Percentiles rank a stretch among this genome's conserved stretches.
phyloP scores from a whole-genome alignment of 2,797 vertebrate species.

The Enteromius mattozi region DNA sequence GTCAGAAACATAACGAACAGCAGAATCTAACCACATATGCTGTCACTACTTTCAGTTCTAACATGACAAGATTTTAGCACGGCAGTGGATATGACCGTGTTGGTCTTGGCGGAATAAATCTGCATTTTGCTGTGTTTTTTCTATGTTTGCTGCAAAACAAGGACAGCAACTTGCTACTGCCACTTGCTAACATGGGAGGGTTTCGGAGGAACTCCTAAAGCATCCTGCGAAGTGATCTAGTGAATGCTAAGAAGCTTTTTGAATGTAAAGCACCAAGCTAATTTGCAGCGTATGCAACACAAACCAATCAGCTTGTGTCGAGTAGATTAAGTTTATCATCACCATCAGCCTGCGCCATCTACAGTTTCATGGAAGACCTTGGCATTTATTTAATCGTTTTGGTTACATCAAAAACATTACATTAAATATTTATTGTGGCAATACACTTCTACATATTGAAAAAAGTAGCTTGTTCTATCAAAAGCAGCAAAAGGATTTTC shows the following conservation, averaged over 20 bases:
- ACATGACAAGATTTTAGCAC: background rate
- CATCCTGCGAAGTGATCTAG: background rate
- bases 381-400: background rate
- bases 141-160: background rate
- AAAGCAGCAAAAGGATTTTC: background rate
- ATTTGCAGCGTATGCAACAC: too few species aligned
- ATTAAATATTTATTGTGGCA: background rate
- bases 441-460: background rate
- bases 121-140: too few species aligned
- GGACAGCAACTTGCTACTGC: background rate
- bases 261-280: too few species aligned
- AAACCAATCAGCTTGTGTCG: too few species aligned
- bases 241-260: too few species aligned
- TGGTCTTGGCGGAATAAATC: background rate
- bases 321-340: too few species aligned
- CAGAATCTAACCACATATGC: background rate
- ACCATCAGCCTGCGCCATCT: background rate
- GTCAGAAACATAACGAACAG: background rate
- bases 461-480: background rate
- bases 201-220: background rate
- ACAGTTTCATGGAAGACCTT: background rate
- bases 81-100: background rate
- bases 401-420: background rate
- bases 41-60: background rate
- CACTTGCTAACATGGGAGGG: too few species aligned